Evolutionary conservation across 2,113 vertebrate genomes (phyloP), one percentile per base, ranked within the genome.

Genomic region (Zeus faber): DNA sequence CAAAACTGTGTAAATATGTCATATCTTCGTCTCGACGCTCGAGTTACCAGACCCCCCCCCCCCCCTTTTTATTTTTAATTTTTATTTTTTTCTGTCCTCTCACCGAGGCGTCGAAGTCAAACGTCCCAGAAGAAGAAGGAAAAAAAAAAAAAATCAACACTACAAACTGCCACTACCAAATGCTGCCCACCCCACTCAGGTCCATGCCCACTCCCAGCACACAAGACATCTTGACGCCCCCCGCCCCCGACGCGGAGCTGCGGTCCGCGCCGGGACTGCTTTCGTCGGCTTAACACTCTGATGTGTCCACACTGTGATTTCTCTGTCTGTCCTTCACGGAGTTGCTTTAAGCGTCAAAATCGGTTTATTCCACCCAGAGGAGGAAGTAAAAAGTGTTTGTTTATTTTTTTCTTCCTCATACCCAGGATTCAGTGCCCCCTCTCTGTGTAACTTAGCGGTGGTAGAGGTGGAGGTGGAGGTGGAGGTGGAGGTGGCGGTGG

Each of bases 221-320:
- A 8, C 3, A 44, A n/a, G n/a, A n/a, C n/a, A n/a, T n/a, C n/a
- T n/a, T n/a, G n/a, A n/a, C n/a, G n/a, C n/a, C n/a, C n/a, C n/a
- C n/a, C n/a, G n/a, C n/a, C n/a, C n/a, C n/a, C n/a, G n/a, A n/a
- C n/a, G n/a, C n/a, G n/a, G n/a, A n/a, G n/a, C n/a, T n/a, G n/a
- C n/a, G n/a, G n/a, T n/a, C n/a, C n/a, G n/a, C n/a, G n/a, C n/a
- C n/a, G n/a, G n/a, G 8, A 5, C n/a, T 21, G 17, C 14, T 54
- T 35, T 13, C 3, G 5, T 31, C 20, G 13, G 35, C 56, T 33
- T 44, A 59, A 47, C 6, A 52, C 58, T 25, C 11, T 54, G 52
- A 57, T 64, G 54, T 52, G 49, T 59, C 73, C 66, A 77, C 78
- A 84, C 79, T 81, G 78, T 84, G 79, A 84, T 62, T 54, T 69